Conservation (phyloP, 1,140 invertebrate species). For the Uloborus diversus region DNA sequence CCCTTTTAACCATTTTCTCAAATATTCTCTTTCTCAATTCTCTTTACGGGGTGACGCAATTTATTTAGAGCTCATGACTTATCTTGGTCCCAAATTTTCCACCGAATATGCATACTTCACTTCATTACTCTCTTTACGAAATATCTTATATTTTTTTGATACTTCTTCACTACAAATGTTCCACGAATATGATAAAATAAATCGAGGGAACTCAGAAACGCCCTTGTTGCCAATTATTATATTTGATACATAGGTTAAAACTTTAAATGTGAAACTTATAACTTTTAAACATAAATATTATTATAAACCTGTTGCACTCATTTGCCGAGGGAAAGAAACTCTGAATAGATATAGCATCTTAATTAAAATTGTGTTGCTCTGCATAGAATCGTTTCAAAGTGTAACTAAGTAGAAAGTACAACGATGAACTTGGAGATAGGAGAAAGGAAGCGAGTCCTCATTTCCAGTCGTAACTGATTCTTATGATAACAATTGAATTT, state of each 20-base stretch:
- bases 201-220: background rate
- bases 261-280: background rate
- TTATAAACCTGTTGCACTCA: too few species aligned
- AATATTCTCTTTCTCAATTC: background rate
- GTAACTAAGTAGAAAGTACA: background rate
- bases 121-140: slow-evolving; percentile 1
- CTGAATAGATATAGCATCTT: background rate
- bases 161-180: background rate
- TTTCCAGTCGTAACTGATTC: too few species aligned
- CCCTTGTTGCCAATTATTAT: background rate
- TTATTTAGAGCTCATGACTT: background rate
- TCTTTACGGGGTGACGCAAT: background rate
- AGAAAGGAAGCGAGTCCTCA: background rate
- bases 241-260: background rate
- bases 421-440: background rate
- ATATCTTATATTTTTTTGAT: background rate
- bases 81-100: background rate
- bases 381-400: too few species aligned
- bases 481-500: too few species aligned
- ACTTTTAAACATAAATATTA: background rate
- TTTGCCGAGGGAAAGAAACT: too few species aligned
- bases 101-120: background rate
- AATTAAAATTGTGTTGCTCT: too few species aligned
- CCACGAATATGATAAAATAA: background rate
- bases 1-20: too few species aligned